These are phyloP conservation scores for Capreolus pygargus DNA, from an alignment of 2,113 vertebrate genomes.

Conservation along the genomic window DNA sequence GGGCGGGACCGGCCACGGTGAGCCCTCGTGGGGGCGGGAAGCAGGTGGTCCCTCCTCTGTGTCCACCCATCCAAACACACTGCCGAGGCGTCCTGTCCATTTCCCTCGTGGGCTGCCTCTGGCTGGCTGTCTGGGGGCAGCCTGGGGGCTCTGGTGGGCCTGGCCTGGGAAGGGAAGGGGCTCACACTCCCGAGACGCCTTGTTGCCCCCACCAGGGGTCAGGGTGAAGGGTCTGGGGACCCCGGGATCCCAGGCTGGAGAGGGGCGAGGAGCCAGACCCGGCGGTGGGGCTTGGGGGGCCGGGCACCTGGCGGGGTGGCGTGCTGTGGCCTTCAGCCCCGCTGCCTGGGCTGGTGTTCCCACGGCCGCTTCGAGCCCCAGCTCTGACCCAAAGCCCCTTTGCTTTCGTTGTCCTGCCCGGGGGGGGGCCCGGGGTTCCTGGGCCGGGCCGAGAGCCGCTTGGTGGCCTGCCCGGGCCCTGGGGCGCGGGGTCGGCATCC, in stretches of 20 bases:
- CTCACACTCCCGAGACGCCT: not conserved
- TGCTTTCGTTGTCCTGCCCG: accelerated
- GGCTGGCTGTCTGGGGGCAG: not conserved
- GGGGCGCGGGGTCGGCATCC: accelerated
- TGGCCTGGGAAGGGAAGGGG: not conserved
- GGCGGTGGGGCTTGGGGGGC: accelerated
- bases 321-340: not conserved
- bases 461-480: accelerated
- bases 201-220: not conserved
- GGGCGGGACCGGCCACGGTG: accelerated
- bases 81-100: accelerated
- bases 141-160: not conserved
- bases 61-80: not conserved
- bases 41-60: not conserved
- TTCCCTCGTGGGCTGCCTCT: not conserved
- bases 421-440: not conserved
- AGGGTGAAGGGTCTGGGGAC: not conserved
- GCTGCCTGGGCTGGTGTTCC: not conserved
- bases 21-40: not conserved
- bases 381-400: not conserved
- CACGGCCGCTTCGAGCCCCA: too few species aligned
- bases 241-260: accelerated
- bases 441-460: not conserved
- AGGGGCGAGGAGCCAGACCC: accelerated
- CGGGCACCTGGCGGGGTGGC: accelerated